Evolutionary conservation across 2,113 vertebrate species (phyloP).

Genomic region (Percopsis transmontana): DNA sequence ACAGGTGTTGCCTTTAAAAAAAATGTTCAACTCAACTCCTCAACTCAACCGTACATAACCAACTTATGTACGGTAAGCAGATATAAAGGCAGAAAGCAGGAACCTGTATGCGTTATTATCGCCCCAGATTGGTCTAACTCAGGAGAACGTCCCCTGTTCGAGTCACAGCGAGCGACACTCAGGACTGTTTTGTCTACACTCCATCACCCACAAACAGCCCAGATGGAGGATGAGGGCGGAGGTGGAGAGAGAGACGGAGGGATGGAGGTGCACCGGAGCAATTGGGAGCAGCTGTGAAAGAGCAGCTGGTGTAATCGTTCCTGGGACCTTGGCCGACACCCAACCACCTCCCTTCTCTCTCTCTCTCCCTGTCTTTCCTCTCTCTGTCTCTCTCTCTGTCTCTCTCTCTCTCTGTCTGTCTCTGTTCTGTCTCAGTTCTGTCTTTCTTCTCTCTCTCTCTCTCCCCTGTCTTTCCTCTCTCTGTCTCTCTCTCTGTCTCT

Average conservation of each 20-base stretch:
- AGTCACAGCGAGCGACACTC: conserved; percentile 27
- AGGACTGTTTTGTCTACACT: conserved; percentile 45
- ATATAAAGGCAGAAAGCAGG: no score
- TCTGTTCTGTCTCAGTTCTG: conserved; percentile 4
- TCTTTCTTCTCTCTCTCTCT: not conserved
- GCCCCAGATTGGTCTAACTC: no score
- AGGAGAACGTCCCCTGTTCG: no score
- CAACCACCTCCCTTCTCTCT: not conserved
- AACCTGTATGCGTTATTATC: no score
- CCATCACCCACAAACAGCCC: conserved; percentile 42
- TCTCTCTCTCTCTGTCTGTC: not conserved
- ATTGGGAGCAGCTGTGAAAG: conserved; percentile 61
- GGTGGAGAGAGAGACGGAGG: conserved; percentile 34
- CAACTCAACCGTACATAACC: no score
- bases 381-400: conserved; percentile 3
- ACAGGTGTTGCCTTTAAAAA: no score
- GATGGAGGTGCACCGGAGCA: conserved; percentile 54
- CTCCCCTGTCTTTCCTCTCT: no score
- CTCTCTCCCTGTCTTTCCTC: conserved; percentile 9
- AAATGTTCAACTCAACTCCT: no score
- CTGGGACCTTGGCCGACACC: conserved; percentile 38
- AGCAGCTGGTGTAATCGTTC: conserved; percentile 61
- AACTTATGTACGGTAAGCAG: no score
- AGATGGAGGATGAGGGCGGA: conserved; percentile 11
- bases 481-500: not conserved